A percentile compares a stretch with the other conserved stretches of the same genome.
These are phyloP conservation scores for Eristalinus sepulchralis DNA, from an alignment of 2,888 invertebrate genomes.

Conservation along the genomic window DNA sequence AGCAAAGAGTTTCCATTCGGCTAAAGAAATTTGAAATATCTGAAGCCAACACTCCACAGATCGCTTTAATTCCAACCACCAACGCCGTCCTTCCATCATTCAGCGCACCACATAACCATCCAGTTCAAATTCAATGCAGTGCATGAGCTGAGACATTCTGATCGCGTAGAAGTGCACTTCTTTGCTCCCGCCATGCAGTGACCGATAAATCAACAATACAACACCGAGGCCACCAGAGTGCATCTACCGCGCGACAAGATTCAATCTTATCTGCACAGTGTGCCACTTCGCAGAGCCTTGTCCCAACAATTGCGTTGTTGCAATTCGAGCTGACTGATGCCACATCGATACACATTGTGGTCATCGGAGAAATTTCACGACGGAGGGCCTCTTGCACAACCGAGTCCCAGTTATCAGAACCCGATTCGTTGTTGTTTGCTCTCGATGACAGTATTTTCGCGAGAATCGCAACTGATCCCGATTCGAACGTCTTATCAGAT, in stretches of 20 bases:
- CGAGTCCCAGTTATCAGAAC: neutral
- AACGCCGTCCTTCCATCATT: too few species aligned
- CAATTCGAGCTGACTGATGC: conserved; percentile 27
- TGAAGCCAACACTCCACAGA: too few species aligned
- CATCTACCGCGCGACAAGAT: neutral
- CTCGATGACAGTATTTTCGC: neutral
- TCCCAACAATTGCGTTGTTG: conserved; percentile 10
- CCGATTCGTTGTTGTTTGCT: neutral
- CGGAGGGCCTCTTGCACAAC: neutral
- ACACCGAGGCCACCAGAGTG: conserved; percentile 16
- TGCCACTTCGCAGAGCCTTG: conserved; percentile 1
- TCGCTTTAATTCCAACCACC: too few species aligned
- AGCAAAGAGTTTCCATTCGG: too few species aligned
- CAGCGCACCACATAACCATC: neutral
- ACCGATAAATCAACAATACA: conserved; percentile 2
- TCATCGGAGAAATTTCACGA: neutral
- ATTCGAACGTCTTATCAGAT: conserved; percentile 16
- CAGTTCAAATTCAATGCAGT: neutral
- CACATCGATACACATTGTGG: conserved; percentile 15
- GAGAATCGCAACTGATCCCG: conserved; percentile 35
- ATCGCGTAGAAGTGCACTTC: neutral
- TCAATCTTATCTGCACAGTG: conserved; percentile 18
- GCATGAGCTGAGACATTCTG: neutral
- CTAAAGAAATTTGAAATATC: too few species aligned
- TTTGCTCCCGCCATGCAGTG: neutral